These are phyloP conservation scores for Prenolepis imparis DNA, from an alignment of 2,888 invertebrate genomes.

Conservation along the genomic window DNA sequence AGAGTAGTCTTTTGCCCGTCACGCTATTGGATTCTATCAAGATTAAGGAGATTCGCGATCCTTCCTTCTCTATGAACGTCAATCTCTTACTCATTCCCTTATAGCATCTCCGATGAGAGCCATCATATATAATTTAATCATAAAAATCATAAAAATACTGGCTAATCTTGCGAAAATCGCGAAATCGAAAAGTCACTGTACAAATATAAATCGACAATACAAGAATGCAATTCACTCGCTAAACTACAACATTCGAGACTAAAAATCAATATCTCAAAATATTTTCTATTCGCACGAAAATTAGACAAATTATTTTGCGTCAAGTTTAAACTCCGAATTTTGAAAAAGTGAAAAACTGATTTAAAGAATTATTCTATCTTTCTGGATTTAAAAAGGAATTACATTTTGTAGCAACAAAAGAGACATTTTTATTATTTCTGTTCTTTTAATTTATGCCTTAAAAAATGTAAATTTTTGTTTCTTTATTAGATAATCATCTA, in stretches of 20 bases:
- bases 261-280: neutral
- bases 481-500: neutral
- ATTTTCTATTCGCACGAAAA: neutral
- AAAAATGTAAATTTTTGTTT: neutral
- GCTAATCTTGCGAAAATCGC: neutral
- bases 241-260: neutral
- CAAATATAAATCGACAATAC: constrained; percentile 49
- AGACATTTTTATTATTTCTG: neutral
- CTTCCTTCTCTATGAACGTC: constrained; percentile 1
- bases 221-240: constrained; percentile 70
- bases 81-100: neutral
- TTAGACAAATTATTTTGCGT: neutral
- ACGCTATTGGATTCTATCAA: constrained; percentile 59
- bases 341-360: neutral
- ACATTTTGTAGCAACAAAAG: neutral
- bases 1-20: constrained; percentile 40
- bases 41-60: constrained; percentile 15
- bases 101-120: neutral
- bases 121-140: too few species aligned
- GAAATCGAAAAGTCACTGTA: constrained; percentile 13
- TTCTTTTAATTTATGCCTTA: neutral
- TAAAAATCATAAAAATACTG: constrained; percentile 2
- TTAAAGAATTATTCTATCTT: neutral
- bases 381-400: neutral
- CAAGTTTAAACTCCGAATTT: neutral